Conservation (phyloP, 2,113 vertebrate species). For the Albula glossodonta region DNA sequence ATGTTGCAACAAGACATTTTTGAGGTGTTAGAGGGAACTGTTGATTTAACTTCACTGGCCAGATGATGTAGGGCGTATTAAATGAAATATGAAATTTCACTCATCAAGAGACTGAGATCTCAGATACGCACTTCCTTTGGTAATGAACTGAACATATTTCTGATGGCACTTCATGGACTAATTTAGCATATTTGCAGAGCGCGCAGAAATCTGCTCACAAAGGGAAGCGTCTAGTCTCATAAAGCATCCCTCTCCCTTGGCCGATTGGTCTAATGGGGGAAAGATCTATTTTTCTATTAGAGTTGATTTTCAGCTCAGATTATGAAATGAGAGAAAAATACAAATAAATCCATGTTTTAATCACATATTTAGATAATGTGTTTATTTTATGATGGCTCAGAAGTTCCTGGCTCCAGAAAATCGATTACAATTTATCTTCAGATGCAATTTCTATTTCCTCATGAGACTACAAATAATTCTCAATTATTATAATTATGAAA, state of each 20-base stretch:
- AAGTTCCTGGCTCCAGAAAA: constrained; percentile 7
- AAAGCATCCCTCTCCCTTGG: constrained; percentile 23
- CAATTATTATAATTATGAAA: background rate
- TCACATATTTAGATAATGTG: constrained; percentile 16
- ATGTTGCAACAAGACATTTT: constrained; percentile 29
- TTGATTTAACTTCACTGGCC: constrained; percentile 48
- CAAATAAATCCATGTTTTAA: constrained; percentile 30
- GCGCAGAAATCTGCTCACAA: constrained; percentile 55
- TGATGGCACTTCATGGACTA: constrained; percentile 57
- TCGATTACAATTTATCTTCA: background rate
- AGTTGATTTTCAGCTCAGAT: constrained; percentile 50
- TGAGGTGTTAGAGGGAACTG: constrained; percentile 28
- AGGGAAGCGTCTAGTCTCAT: constrained; percentile 37
- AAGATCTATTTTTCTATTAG: constrained; percentile 44
- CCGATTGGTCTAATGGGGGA: constrained; percentile 43
- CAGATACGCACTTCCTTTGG: constrained; percentile 7
- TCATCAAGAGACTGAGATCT: constrained; percentile 37
- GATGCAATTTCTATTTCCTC: background rate
- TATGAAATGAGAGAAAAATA: constrained; percentile 10
- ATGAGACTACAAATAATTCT: background rate
- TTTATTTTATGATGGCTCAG: background rate
- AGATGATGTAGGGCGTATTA: constrained; percentile 51
- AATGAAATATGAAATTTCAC: constrained; percentile 58
- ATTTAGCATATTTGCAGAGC: constrained; percentile 61
- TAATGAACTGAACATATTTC: constrained; percentile 61